These are phyloP conservation scores for Brachyistius frenatus DNA, from an alignment of 2,113 vertebrate genomes.

Conservation along the genomic window DNA sequence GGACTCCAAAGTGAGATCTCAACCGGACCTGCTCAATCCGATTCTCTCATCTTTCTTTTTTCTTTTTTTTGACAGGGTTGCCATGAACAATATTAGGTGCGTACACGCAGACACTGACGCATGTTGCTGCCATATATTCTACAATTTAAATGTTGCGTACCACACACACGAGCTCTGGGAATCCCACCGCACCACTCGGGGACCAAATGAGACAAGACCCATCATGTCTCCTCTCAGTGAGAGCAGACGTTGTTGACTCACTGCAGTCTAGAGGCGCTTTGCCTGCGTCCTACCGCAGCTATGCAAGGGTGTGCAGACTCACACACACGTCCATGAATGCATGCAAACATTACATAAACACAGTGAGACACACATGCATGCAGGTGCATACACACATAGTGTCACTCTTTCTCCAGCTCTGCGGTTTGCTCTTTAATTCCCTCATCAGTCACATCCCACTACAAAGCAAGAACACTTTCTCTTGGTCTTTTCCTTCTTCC, in stretches of 20 bases:
- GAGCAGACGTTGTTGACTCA: conserved; percentile 85
- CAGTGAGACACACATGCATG: conserved; percentile 51
- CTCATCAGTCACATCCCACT: conserved; percentile 23
- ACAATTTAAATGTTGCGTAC: conserved; percentile 30
- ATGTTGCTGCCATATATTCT: conserved; percentile 39
- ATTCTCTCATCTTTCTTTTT: neutral
- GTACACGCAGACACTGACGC: conserved; percentile 35
- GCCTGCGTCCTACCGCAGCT: conserved; percentile 82
- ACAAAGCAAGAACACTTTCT: conserved; percentile 40
- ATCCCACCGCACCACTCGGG: conserved; percentile 52
- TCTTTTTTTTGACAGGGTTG: neutral
- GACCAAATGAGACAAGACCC: conserved; percentile 74
- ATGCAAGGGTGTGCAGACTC: conserved; percentile 78
- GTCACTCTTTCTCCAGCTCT: conserved; percentile 44
- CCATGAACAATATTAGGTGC: conserved; percentile 30
- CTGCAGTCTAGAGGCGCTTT: conserved; percentile 72
- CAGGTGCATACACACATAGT: conserved; percentile 47
- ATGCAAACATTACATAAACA: conserved; percentile 68
- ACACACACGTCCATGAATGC: conserved; percentile 65
- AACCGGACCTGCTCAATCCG: neutral
- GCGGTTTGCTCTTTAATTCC: conserved; percentile 54
- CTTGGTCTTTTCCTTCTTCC: conserved; percentile 4
- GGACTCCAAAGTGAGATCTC: neutral
- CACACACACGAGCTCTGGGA: conserved; percentile 32
- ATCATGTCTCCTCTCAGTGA: conserved; percentile 75